Base-by-base conservation (phyloP, 2,113 vertebrate genomes). In the Malurus elegans region DNA sequence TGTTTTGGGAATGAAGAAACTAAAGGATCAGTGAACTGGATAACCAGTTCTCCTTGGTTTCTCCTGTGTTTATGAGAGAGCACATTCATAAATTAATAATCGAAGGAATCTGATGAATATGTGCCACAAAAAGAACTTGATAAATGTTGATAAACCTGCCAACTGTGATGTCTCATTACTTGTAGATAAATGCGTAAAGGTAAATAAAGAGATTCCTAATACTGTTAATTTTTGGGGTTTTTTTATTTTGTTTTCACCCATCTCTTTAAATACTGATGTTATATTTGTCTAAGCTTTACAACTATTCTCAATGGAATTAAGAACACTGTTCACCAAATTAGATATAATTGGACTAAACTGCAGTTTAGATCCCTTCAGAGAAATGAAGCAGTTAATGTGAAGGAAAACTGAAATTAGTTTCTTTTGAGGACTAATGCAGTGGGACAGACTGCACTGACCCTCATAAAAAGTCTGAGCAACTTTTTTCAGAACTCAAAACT, bases 361-460 rank as follows among this genome's bases (percentile, higher is more conserved):
- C 2, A 5, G 60, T 71, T 95, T 76, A 86, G 93, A 69, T 91
- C 95, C 70, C 83, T 94, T 94, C 88, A 87, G 93, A 95, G 87
- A 95, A 97, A 94, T 92, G 76, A 95, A 88, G 91, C 91, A 93
- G 88, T 95, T 95, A 93, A 96, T 71, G 79, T 71, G 73, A 85
- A 62, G 62, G 92, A 95, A 96, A 93, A 88, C 47, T 72, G 54
- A 96, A 96, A 90, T 96, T 74, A 91, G 61, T 93, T 95, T 92
- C 65, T 94, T 86, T 61, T 72, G 93, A 79, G 56, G 72, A 60
- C 78, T 96, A 93, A 96, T 95, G 81, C 81, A 79, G 57, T 84
- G 61, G 88, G 93, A 93, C 90, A 94, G 88, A 84, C 57, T 93
- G 85, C 83, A 88, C 42, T 93, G 95, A 94, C 93, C 86, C 74